Evolutionary conservation across 2,888 invertebrate species (phyloP), one percentile per base, ranked within the genome.

Genomic region (Allygus modestus): DNA sequence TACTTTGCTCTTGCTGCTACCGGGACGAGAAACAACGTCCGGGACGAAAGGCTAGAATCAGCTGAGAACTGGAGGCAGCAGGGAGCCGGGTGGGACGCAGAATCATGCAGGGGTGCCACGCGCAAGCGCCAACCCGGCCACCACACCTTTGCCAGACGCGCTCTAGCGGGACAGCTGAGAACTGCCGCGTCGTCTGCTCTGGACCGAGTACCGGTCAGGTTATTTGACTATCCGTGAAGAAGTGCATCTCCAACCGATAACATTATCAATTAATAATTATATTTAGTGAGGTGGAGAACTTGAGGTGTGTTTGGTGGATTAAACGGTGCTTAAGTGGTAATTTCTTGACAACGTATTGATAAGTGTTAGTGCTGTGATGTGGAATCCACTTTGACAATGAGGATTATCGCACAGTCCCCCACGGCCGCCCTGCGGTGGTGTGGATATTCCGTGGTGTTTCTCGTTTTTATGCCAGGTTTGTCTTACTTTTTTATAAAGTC

Each of bases 101-200:
- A 23, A 20, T 58, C 23, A 9, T 23, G 23, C 58, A 58, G 23
- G 7, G 23, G 9, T 23, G 23, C 1, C 20, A 4, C 17, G 58
- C 58, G 58, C 23, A 20, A 1, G 58, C 58, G 51, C 17, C 58
- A 7, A 23, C 58, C 58, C 58, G 58, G 58, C 58, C 58, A 58
- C 58, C 58, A 58, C 58, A 58, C 58, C 58, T 58, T n/a, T 20
- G 58, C 58, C 58, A 58, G 20, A 58, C 58, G 58, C 58, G 58
- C 23, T 23, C 20, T 58, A 23, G 23, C 58, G 20, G 46, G 12
- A 12, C 15, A 12, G 2, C 46, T 2, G 46, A 12, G 46, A 46
- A 46, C 46, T 46, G 12, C 46, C 46, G 7, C 46, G 46, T 46
- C 17, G 37, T 37, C 51, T 51, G 5, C 51, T 51, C 51, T 2